These are phyloP conservation scores for Sinohyriopsis cumingii DNA, from an alignment of 2,888 invertebrate genomes.

Conservation along the genomic window DNA sequence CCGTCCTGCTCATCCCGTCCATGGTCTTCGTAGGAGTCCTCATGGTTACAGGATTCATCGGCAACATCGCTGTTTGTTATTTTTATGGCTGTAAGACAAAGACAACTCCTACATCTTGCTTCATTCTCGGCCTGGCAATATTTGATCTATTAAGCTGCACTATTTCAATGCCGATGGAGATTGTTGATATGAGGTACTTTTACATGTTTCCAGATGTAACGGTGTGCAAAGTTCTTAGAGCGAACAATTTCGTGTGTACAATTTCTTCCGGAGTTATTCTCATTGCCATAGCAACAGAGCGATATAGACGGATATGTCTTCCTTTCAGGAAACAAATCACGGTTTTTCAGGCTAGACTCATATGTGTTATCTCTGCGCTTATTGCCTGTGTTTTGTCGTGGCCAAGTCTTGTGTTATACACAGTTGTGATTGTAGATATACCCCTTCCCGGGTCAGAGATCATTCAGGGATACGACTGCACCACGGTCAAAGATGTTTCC, in stretches of 20 bases:
- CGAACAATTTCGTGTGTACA: constrained; percentile 39
- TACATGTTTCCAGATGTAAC: constrained; percentile 43
- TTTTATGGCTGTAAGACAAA: constrained; percentile 46
- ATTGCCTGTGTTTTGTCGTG: constrained; percentile 26
- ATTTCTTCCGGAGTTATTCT: constrained; percentile 45
- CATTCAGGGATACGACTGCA: constrained; percentile 35
- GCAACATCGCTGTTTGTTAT: constrained; percentile 49
- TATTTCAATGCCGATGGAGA: constrained; percentile 54
- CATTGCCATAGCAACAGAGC: constrained; percentile 49
- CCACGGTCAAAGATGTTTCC: constrained; percentile 22
- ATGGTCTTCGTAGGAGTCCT: constrained; percentile 44
- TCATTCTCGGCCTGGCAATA: constrained; percentile 50
- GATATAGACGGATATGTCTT: constrained; percentile 35
- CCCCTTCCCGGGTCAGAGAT: constrained; percentile 1
- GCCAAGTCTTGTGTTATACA: constrained; percentile 38
- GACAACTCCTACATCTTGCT: constrained; percentile 43
- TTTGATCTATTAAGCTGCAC: constrained; percentile 50
- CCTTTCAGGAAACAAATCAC: constrained; percentile 39
- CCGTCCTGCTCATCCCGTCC: constrained; percentile 43
- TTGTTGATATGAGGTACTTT: constrained; percentile 50
- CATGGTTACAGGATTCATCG: constrained; percentile 49
- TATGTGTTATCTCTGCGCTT: constrained; percentile 25
- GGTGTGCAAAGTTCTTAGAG: constrained; percentile 51
- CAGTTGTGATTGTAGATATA: constrained; percentile 21
- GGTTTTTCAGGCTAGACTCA: constrained; percentile 28